Base-by-base conservation (phyloP, 2,888 invertebrate genomes). In the Polyploca ridens region DNA sequence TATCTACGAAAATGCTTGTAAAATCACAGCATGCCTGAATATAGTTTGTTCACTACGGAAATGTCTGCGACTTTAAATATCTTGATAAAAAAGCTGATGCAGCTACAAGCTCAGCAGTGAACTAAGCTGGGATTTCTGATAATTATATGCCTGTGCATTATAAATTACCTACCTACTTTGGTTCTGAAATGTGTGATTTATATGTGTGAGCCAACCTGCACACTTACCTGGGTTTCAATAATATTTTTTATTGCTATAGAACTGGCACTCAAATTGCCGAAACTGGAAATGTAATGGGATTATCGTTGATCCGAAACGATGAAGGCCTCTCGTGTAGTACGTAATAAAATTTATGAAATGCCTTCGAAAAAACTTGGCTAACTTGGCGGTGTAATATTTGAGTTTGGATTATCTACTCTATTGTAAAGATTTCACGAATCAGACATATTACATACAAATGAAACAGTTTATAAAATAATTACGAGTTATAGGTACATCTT, bases 221-320 rank as follows among this genome's bases (percentile, higher is more conserved):
- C 71, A 75, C 78, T 83, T 80, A 87, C 85, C 86, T 87, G 83
- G 77, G 73, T 78, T 83, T 80, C 82, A 83, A 77, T 87, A 87
- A 86, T 88, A 88, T 86, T 82, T 88, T 87, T 88, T 86, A 86
- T 84, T 86, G 82, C 80, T 77, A 80, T 81, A 84, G 84, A 86
- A 77, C 82, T 75, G 79, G 80, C 81, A 82, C 84, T 84, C 78
- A 84, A 88, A 89, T 87, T 84, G 85, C 81, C 82, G 75, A 84
- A 88, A 87, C 87, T 88, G 85, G 84, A 83, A 88, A 87, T 85
- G 84, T 87, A 89, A 90, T 89, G 81, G 85, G 83, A 88, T 89
- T 88, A 89, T 86, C 87, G 85, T 82, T 89, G 88, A 90, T 88
- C 89, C 86, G 85, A 86, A 87, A 86, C 86, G 88, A 86, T 84